Conservation (phyloP, 2,797 vertebrate species). For the Garrulus glandarius region DNA sequence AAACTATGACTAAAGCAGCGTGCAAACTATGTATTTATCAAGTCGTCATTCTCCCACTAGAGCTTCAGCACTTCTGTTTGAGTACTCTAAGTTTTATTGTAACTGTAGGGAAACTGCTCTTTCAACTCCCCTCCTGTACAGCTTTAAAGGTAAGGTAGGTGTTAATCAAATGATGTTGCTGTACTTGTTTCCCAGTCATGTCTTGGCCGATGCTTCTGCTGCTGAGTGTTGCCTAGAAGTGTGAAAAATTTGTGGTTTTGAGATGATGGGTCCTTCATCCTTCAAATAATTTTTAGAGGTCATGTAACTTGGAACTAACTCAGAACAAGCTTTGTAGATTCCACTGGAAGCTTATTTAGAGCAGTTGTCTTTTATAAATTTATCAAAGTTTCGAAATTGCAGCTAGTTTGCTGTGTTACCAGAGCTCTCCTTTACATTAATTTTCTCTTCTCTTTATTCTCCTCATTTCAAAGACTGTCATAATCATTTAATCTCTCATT, state of each 20-base stretch:
- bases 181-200: neutral
- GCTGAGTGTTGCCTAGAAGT: neutral
- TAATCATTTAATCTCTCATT: conserved; percentile 14
- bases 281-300: neutral
- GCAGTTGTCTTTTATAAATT: neutral
- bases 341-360: neutral
- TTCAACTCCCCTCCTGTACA: neutral
- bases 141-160: neutral
- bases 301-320: neutral
- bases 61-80: neutral
- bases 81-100: neutral
- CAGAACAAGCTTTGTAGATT: neutral
- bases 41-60: neutral
- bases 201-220: neutral
- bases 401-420: neutral
- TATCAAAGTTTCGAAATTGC: neutral
- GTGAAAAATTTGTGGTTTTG: neutral
- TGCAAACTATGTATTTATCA: neutral
- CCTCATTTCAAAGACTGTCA: neutral
- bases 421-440: neutral
- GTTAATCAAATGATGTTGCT: neutral
- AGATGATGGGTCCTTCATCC: neutral
- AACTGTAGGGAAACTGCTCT: neutral
- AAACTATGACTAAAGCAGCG: neutral
- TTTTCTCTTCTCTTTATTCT: neutral